Percentiles rank a stretch among this genome's conserved stretches.
These are phyloP conservation scores for Ceraclea dissimilis DNA, from an alignment of 2,888 invertebrate species.

Conservation along the genomic window DNA sequence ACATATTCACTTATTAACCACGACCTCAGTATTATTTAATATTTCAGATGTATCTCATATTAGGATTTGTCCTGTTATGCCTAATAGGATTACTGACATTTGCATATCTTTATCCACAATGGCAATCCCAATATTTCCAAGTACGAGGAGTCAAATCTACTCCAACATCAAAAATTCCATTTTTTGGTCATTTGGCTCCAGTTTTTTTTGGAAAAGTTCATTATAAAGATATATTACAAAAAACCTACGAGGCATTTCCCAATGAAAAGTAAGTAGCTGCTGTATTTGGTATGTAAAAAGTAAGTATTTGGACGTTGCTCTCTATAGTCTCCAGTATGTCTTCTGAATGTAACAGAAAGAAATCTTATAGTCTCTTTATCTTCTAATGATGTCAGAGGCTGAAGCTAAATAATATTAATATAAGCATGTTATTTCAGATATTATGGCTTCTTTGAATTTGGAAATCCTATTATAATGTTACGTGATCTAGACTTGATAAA, in stretches of 20 bases:
- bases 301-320: neutral
- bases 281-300: neutral
- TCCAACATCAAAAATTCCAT: neutral
- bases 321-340: neutral
- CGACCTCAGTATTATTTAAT: too few relatives aligned
- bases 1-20: too few relatives aligned
- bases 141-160: neutral
- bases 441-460: neutral
- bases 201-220: neutral
- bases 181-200: neutral
- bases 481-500: neutral
- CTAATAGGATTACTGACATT: neutral
- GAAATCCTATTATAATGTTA: neutral
- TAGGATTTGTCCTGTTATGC: neutral
- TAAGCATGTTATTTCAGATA: too few relatives aligned
- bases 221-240: neutral
- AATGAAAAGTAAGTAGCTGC: neutral
- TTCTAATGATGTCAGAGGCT: too few relatives aligned
- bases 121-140: neutral
- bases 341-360: too few relatives aligned
- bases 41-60: neutral
- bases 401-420: too few relatives aligned
- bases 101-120: neutral
- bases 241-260: neutral
- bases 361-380: too few relatives aligned